Base-by-base conservation (phyloP, 2,113 vertebrate genomes). In the Pseudopodoces humilis region DNA sequence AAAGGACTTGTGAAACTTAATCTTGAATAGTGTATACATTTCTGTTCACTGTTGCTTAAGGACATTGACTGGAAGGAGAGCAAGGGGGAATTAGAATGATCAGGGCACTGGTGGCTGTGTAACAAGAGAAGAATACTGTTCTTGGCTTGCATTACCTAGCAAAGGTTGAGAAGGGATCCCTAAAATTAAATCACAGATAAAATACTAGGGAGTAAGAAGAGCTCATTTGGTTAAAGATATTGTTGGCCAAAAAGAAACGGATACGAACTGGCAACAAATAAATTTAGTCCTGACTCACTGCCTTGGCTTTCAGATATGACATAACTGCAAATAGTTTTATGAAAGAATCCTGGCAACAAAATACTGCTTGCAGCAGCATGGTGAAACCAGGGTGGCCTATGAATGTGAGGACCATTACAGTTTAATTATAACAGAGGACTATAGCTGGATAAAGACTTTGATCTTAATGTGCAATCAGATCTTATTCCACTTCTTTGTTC, bases 171-270 rank as follows among this genome's bases (percentile, higher is more conserved):
- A 88, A 85, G 64, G 46, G 63, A 60, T 58, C 55, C 50, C 68
- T 94, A 93, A 86, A 95, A 96, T 93, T 94, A 94, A 11, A 94
- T 58, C 67, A 88, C 46, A 80, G 46, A 72, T 65, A 2, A 46
- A 83, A 77, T 86, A 90, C 46, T 17, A 58, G 20, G 9, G 15
- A 80, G 59, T 24, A 43, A 86, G 82, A 86, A 58, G 43, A 83
- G 39, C 63, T 74, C 5, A 2, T 82, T 62, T 53, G 70, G 28
- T 79, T 85, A 39, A 85, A 85, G 63, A 41, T 33, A 70, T 24
- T 7, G 6, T 8, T 74, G 49, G 86, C 83, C 92, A 93, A 90
- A 94, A 90, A 78, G 82, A 94, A 88, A 92, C 78, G 8, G 81
- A 96, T 95, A 94, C 33, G 7, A 92, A 65, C n/a, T 83, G 68